Percentiles rank a stretch among this genome's conserved stretches.
Evolutionary conservation across 2,888 invertebrate species (phyloP).

Genomic region (Dendrolimus pini): DNA sequence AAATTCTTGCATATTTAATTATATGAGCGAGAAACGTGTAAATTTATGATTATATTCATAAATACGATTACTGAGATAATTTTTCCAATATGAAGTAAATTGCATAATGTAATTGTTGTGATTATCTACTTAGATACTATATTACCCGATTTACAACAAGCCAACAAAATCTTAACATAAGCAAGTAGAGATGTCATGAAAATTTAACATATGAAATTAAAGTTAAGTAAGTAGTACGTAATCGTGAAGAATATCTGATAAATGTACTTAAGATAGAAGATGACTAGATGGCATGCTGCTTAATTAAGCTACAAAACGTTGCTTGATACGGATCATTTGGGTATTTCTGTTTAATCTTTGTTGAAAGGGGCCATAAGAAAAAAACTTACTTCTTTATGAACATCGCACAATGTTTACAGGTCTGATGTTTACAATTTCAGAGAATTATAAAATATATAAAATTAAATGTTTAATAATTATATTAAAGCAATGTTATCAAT

Average conservation of each 20-base stretch:
- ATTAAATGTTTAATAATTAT: background rate
- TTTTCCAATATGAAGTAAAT: too few relatives aligned
- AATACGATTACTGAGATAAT: too few relatives aligned
- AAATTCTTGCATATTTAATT: background rate
- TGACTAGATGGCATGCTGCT: constrained; percentile 26
- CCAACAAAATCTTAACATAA: constrained; percentile 56
- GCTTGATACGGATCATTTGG: constrained; percentile 41
- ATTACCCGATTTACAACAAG: constrained; percentile 15
- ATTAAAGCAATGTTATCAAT: background rate
- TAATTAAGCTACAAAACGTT: constrained; percentile 30
- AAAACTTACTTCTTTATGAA: constrained; percentile 11
- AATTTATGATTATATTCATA: background rate
- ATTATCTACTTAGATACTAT: too few relatives aligned
- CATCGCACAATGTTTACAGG: constrained; percentile 24
- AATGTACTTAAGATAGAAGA: constrained; percentile 55
- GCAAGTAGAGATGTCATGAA: constrained; percentile 51
- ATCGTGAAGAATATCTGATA: constrained; percentile 37
- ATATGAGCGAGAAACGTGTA: background rate
- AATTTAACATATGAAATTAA: constrained; percentile 42
- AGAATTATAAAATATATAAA: background rate
- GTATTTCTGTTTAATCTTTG: constrained; percentile 42
- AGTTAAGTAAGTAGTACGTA: constrained; percentile 42
- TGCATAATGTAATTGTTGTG: too few relatives aligned
- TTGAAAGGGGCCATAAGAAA: constrained; percentile 62
- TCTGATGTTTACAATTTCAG: constrained; percentile 18